Conservation (phyloP, 2,113 vertebrate genomes). For the Spilogale gracilis region DNA sequence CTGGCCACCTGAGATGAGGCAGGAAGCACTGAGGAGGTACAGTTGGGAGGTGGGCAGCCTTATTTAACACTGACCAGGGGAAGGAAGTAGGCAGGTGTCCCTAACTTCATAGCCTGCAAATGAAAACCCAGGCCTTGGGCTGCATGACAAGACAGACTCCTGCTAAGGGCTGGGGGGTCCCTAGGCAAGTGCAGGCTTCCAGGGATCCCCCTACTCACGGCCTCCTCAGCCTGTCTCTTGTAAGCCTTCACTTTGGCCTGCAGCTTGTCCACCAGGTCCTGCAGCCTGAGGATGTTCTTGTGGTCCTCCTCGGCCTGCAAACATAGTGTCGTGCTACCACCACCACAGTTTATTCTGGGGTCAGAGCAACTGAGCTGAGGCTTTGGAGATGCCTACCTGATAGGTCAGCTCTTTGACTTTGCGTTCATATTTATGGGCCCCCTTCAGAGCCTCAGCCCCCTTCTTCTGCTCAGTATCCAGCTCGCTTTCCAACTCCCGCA, state of each 20-base stretch:
- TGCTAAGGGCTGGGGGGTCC: not conserved
- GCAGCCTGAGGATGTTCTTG: constrained; percentile 91
- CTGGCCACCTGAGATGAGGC: not conserved
- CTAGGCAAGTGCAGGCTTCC: fast-evolving
- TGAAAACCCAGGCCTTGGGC: not conserved
- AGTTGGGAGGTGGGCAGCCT: not conserved
- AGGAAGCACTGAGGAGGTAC: not conserved
- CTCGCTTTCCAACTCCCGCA: constrained; percentile 89
- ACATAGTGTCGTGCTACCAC: not conserved
- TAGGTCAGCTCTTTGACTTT: constrained; percentile 89
- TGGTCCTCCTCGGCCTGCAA: constrained; percentile 91
- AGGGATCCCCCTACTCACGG: constrained; percentile 84
- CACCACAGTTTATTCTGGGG: fast-evolving
- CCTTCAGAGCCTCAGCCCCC: constrained; percentile 89
- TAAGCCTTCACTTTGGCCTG: constrained; percentile 94
- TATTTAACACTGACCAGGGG: not conserved
- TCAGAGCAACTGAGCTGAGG: fast-evolving
- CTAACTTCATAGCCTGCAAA: not conserved
- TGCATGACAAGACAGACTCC: fast-evolving
- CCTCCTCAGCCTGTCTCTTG: constrained; percentile 91
- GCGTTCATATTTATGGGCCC: constrained; percentile 87
- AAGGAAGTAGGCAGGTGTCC: not conserved
- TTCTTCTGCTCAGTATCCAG: constrained; percentile 90
- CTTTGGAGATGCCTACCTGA: constrained; percentile 78
- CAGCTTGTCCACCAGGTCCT: constrained; percentile 93